These are phyloP conservation scores for Clusia tigrina DNA, from an alignment of 2,888 invertebrate genomes.

Conservation along the genomic window DNA sequence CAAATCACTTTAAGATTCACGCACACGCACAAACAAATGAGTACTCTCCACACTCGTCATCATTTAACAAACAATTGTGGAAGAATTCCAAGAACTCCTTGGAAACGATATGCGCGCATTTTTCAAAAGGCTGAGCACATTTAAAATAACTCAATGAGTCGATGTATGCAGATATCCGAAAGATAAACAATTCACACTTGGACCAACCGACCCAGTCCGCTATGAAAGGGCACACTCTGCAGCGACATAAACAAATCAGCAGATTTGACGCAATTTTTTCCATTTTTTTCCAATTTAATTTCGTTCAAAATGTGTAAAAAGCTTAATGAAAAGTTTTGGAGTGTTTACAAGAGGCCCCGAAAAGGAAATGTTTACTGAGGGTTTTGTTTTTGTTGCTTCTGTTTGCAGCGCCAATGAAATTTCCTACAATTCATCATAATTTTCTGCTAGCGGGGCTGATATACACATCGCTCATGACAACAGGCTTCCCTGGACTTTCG, in stretches of 20 bases:
- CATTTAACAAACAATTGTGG: conserved; percentile 15
- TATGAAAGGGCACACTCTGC: conserved; percentile 17
- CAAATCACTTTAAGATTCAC: conserved; percentile 33
- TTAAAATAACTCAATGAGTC: not conserved
- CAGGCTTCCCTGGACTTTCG: no score
- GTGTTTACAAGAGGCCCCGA: not conserved
- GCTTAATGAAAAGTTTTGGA: not conserved
- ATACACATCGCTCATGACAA: no score
- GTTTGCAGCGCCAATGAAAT: not conserved
- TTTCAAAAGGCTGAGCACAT: not conserved
- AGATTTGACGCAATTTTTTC: conserved; percentile 1
- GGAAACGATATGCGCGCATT: conserved; percentile 1
- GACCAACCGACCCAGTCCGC: not conserved
- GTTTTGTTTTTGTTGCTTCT: not conserved
- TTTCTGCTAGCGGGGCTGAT: no score
- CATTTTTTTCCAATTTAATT: not conserved
- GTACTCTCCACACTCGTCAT: conserved; percentile 29
- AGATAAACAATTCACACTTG: conserved; percentile 23
- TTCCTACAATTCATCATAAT: no score
- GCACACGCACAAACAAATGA: no score
- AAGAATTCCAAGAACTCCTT: conserved; percentile 25
- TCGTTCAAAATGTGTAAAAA: not conserved
- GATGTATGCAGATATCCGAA: not conserved
- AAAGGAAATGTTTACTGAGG: not conserved
- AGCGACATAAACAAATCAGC: conserved; percentile 16